Evolutionary conservation across 1,140 invertebrate species (phyloP).

Genomic region (Trichonephila inaurata): DNA sequence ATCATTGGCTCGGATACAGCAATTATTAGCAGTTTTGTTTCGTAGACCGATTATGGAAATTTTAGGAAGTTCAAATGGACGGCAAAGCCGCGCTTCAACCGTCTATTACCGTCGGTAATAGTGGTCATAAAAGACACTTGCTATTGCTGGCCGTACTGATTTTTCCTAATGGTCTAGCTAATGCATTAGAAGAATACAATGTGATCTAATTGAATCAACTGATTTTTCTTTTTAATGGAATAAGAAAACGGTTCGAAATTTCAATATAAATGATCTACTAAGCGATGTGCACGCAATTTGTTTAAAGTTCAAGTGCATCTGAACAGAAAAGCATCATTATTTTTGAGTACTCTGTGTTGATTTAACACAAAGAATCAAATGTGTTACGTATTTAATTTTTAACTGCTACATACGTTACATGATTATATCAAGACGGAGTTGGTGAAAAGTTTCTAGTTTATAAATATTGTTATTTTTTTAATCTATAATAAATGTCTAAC

Average conservation of each 20-base stretch:
- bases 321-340: no score
- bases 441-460: no score
- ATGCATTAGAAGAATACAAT: slow-evolving; percentile 30
- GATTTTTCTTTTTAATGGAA: not conserved
- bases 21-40: slow-evolving; percentile 51
- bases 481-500: no score
- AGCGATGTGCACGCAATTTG: not conserved
- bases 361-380: no score
- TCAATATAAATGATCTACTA: slow-evolving; percentile 1
- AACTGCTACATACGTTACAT: no score
- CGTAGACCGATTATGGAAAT: slow-evolving; percentile 41
- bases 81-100: not conserved
- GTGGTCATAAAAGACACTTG: slow-evolving; percentile 64
- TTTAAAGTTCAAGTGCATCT: no score
- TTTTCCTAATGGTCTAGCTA: slow-evolving; percentile 40
- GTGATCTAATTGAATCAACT: not conserved
- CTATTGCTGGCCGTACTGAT: slow-evolving; percentile 46
- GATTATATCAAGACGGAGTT: no score
- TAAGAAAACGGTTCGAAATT: not conserved
- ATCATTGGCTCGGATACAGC: slow-evolving; percentile 15
- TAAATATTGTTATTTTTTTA: no score
- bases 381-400: no score
- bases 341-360: no score
- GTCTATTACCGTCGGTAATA: slow-evolving; percentile 51
- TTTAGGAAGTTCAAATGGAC: slow-evolving; percentile 22